Base-by-base conservation (phyloP, 2,797 vertebrate genomes). In the Novumbra hubbsi region DNA sequence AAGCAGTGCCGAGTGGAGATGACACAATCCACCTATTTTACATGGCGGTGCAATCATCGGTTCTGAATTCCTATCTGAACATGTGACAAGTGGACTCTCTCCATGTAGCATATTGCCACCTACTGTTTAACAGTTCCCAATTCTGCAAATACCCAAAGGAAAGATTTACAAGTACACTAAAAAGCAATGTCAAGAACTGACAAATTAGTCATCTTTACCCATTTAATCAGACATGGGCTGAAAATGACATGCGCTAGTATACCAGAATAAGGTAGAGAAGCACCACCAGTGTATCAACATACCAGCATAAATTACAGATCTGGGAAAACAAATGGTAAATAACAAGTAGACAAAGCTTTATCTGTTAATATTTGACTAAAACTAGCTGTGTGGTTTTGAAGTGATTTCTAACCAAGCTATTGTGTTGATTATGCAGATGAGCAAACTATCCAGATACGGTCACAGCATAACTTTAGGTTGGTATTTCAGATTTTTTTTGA, bases 401-500 rank as follows among this genome's bases (percentile, higher is more conserved):
- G 41, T 24, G 12, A 21, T 60, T 24, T 9, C 21, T 12, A 57
- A 8, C n/a, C 19, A 55, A 55, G 12, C 8, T 2, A 2, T 11
- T 21, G n/a, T 11, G 11, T 57, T 57, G 21, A 24, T 45, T 24
- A 21, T 24, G 21, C 21, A 11, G 55, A 24, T 24, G 41, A 2
- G 41, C 12, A 14, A 45, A 45, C 41, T 12, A 45, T 24, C 52
- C 6, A 24, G 17, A 57, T 21, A 57, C n/a, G 8, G n/a, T 57
- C 27, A 49, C 38, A 66, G 75, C 72, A 75, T 76, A 45, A 76
- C 73, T 80, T 83, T 74, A 84, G 76, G 79, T 14, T 72, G 32
- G 55, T 78, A 63, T 74, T 76, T n/a, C n/a, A n/a, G n/a, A n/a
- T n/a, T n/a, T n/a, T n/a, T n/a, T n/a, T n/a, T n/a, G n/a, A n/a